phyloP scores from a whole-genome alignment of 2,113 vertebrate genomes.

The Macquaria ambigua region DNA sequence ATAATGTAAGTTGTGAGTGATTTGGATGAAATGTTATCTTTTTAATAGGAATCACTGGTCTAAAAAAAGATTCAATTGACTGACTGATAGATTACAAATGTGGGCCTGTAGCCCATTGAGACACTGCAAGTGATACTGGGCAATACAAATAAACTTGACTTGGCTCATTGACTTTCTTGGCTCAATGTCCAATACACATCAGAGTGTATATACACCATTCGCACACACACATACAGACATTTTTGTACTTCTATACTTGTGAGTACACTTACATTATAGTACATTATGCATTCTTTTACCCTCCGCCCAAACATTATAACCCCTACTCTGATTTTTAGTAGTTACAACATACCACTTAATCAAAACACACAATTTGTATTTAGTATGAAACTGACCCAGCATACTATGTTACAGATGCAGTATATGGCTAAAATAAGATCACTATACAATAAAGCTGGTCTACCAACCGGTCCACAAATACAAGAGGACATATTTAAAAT shows the following conservation, averaged over 20 bases:
- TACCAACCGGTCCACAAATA: not conserved
- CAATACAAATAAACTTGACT: not conserved
- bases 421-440: not conserved
- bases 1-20: not conserved
- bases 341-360: not conserved
- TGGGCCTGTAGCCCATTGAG: not conserved
- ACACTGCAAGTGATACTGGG: not conserved
- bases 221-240: not conserved
- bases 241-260: not conserved
- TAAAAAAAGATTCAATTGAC: not conserved
- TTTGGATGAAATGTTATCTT: not conserved
- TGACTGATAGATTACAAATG: not conserved
- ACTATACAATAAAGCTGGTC: not conserved
- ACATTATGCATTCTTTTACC: not conserved
- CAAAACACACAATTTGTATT: not conserved
- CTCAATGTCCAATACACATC: not conserved
- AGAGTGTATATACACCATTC: not conserved
- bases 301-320: not conserved
- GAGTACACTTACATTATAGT: no score
- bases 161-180: slow-evolving; percentile 11
- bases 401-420: not conserved
- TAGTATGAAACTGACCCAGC: not conserved
- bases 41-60: not conserved
- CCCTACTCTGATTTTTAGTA: not conserved
- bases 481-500: slow-evolving; percentile 25